Evolutionary conservation across 2,888 invertebrate species (phyloP).

Genomic region (Caenorhabditis zanzibari): DNA sequence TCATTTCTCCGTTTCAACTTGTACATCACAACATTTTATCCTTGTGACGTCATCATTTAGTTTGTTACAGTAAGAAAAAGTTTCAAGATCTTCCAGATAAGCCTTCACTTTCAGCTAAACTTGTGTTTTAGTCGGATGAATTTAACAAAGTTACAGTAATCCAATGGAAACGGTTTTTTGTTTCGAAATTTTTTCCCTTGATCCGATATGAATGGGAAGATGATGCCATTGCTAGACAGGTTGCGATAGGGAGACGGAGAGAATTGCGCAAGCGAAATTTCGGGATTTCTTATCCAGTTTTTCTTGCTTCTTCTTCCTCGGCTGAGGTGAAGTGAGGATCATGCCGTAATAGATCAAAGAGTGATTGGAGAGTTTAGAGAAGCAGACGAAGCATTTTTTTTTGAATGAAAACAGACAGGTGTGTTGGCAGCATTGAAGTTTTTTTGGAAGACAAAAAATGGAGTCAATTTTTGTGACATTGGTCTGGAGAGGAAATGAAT

Average conservation of each 20-base stretch:
- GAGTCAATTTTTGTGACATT: conserved; percentile 21
- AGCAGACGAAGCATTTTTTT: background rate
- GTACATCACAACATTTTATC: background rate
- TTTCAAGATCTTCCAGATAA: too few species aligned
- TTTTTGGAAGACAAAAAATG: background rate
- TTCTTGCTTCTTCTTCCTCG: conserved; percentile 1
- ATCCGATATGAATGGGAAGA: too few species aligned
- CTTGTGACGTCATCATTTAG: background rate
- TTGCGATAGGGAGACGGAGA: background rate
- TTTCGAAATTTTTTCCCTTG: too few species aligned
- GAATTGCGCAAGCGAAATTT: background rate
- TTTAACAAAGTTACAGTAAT: too few species aligned
- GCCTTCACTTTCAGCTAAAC: too few species aligned
- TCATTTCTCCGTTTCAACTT: conserved; percentile 38
- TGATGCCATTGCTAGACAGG: too few species aligned
- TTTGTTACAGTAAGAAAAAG: background rate
- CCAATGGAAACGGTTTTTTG: too few species aligned
- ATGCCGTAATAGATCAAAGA: conserved; percentile 26
- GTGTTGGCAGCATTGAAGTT: too few species aligned
- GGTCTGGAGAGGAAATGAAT: background rate
- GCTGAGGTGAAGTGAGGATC: background rate
- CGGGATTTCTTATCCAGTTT: conserved; percentile 47
- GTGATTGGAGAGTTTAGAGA: conserved; percentile 21
- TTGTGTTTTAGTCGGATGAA: too few species aligned
- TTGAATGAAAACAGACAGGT: too few species aligned